Percentiles rank a stretch among this genome's conserved stretches.
These are phyloP conservation scores for Poeciliopsis occidentalis DNA, from an alignment of 2,113 vertebrate genomes.

Conservation along the genomic window DNA sequence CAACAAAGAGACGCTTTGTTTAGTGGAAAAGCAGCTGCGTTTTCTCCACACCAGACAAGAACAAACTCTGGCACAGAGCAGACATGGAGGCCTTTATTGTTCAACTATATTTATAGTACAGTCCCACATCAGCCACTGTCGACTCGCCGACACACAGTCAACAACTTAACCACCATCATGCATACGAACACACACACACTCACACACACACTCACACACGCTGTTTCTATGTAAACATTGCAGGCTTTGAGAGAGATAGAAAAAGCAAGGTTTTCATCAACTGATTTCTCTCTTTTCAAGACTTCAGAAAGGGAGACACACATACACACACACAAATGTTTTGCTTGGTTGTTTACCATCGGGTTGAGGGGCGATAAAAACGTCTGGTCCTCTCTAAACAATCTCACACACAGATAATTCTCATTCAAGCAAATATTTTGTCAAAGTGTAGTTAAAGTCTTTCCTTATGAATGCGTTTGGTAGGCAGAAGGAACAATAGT, in stretches of 20 bases:
- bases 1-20: not conserved
- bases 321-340: constrained; percentile 24
- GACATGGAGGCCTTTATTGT: constrained; percentile 80
- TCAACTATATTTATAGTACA: constrained; percentile 78
- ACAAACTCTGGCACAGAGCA: constrained; percentile 38
- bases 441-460: constrained; percentile 72
- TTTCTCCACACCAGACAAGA: not conserved
- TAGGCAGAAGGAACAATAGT: constrained; percentile 67
- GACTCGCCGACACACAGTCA: constrained; percentile 59
- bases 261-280: constrained; percentile 74
- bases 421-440: constrained; percentile 58
- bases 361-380: constrained; percentile 24
- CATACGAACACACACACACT: constrained; percentile 23
- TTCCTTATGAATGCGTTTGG: constrained; percentile 61
- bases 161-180: constrained; percentile 63
- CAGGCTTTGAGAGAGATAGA: constrained; percentile 78
- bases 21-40: not conserved
- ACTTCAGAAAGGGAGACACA: constrained; percentile 40
- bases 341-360: constrained; percentile 43
- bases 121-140: constrained; percentile 61
- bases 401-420: constrained; percentile 19
- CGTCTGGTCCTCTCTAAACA: constrained; percentile 30
- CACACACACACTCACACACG: constrained; percentile 28
- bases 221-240: constrained; percentile 80
- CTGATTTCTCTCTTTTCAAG: constrained; percentile 29